phyloP scores from a whole-genome alignment of 2,888 invertebrate genomes.

The Muschampia plurimacula region DNA sequence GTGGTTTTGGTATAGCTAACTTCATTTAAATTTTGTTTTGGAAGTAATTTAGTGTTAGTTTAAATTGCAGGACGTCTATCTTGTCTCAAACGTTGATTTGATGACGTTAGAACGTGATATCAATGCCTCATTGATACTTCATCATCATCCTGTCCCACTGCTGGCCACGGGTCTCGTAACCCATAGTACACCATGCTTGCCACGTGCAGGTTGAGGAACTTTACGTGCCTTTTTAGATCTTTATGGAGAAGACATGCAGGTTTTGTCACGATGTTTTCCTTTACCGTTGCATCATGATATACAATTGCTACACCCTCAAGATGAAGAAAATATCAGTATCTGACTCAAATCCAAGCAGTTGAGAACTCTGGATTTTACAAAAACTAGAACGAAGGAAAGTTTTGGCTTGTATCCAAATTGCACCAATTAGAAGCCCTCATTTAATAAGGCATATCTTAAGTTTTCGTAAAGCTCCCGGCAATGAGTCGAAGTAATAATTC shows the following conservation, averaged over 20 bases:
- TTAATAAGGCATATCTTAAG: constrained; percentile 26
- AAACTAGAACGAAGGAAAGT: constrained; percentile 13
- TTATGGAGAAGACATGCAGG: too few relatives aligned
- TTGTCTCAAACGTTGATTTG: background rate
- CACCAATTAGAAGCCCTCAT: constrained; percentile 37
- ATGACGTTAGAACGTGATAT: too few relatives aligned
- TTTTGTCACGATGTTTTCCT: too few relatives aligned
- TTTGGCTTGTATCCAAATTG: constrained; percentile 49
- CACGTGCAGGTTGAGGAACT: too few relatives aligned
- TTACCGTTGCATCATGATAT: too few relatives aligned
- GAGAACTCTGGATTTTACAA: background rate
- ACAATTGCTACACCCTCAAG: background rate
- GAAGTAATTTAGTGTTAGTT: background rate
- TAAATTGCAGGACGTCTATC: background rate
- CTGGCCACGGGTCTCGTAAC: too few relatives aligned
- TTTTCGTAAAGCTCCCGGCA: background rate
- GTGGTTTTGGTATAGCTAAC: background rate
- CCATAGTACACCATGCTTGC: too few relatives aligned
- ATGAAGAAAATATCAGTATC: background rate
- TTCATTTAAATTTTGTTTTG: background rate
- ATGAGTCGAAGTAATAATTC: background rate
- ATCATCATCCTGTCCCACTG: too few relatives aligned
- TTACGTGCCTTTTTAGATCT: too few relatives aligned
- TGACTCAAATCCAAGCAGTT: background rate
- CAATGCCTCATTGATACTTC: too few relatives aligned